Evolutionary conservation across 2,113 vertebrate genomes (phyloP), one percentile per base, ranked within the genome.

Genomic region (Turdus rufiventris): DNA sequence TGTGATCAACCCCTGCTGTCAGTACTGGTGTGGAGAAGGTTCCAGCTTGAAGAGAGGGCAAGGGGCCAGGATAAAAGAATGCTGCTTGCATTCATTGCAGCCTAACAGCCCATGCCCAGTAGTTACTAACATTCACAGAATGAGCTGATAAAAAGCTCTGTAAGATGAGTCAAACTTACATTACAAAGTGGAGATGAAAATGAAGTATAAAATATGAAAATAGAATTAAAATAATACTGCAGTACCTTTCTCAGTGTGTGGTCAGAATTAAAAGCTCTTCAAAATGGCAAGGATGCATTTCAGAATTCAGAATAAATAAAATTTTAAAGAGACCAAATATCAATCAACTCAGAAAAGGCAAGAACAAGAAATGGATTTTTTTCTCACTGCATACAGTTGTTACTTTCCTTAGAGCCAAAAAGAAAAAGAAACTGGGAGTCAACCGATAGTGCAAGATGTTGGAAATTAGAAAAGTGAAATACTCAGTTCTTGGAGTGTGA

Each of bases 221-320:
- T 2, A 95, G 61, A 92, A 95, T 94, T 89, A 93, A 93, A 97
- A 36, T 90, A 93, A 94, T 91, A 84, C 70, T 88, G 91, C 80
- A 96, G 80, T 92, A 94, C 89, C 89, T 93, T 96, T 95, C 65
- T 96, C 80, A 76, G 92, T 43, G 91, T 95, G 71, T 63, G 73
- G 85, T 89, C 84, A 95, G 81, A 93, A 95, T 92, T 86, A 93
- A 93, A 88, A 95, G 91, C 36, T 95, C 91, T 85, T 93, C 76
- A 83, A 89, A 89, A 91, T 89, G 71, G 51, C 86, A 93, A 80
- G 77, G 78, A 88, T 72, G 77, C 76, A 68, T 88, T 96, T 96
- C 86, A 95, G 77, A 96, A 96, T 53, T 80, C 85, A 91, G 81
- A 94, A 80, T 73, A 90, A 89, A 65, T 86, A 88, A 25, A 50